Percentiles rank a stretch among this genome's conserved stretches.
Evolutionary conservation across 2,888 invertebrate genomes (phyloP).

Genomic region (Didymodactylos carnosus): DNA sequence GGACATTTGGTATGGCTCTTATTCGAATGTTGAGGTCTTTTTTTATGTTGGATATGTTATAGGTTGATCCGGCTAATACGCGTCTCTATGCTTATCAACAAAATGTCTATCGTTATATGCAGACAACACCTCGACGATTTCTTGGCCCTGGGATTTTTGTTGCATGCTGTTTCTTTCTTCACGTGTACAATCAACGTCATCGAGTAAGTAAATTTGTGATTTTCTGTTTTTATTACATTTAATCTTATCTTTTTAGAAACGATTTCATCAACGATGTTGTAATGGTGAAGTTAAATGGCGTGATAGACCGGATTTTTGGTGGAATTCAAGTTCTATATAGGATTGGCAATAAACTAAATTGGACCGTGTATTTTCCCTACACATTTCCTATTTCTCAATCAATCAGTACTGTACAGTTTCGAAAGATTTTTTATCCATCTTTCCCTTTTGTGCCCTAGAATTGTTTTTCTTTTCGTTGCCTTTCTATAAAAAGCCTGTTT

Average conservation of each 20-base stretch:
- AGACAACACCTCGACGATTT: background rate
- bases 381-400: too few species aligned
- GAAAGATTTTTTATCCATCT: too few species aligned
- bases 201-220: background rate
- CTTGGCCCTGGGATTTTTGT: background rate
- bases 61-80: background rate
- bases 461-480: too few species aligned
- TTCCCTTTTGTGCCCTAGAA: too few species aligned
- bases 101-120: background rate
- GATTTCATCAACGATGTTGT: background rate
- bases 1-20: background rate
- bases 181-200: background rate
- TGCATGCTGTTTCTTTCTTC: background rate
- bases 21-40: background rate
- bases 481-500: too few species aligned
- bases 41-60: background rate
- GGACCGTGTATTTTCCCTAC: too few species aligned
- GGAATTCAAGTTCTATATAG: too few species aligned
- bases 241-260: background rate
- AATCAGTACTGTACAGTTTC: too few species aligned
- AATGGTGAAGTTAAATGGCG: background rate
- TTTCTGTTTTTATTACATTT: background rate
- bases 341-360: too few species aligned
- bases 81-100: background rate
- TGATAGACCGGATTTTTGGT: background rate